phyloP scores from a whole-genome alignment of 2,113 vertebrate genomes.

The Antechinus stuartii region DNA sequence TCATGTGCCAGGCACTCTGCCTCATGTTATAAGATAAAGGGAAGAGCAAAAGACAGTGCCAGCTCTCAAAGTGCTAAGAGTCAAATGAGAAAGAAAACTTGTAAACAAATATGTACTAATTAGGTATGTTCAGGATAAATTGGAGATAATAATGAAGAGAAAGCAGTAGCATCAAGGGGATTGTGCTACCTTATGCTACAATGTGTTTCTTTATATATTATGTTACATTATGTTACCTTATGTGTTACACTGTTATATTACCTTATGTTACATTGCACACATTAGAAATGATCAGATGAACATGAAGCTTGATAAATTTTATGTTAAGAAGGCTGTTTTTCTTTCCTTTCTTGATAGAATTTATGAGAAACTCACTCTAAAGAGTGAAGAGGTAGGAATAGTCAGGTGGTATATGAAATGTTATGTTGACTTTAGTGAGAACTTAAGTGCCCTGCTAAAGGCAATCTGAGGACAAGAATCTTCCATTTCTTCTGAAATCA shows the following conservation, averaged over 20 bases:
- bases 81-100: neutral
- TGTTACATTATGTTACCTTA: neutral
- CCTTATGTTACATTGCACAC: neutral
- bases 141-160: neutral
- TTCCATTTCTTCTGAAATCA: conserved; percentile 13
- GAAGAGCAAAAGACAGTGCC: neutral
- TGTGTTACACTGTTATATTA: neutral
- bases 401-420: neutral
- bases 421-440: neutral
- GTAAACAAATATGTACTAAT: neutral
- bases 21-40: neutral
- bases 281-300: neutral
- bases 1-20: neutral
- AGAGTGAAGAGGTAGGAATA: neutral
- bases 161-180: neutral
- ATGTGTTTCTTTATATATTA: neutral
- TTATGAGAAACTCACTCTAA: neutral
- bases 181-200: neutral
- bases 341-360: neutral
- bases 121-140: neutral
- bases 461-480: neutral
- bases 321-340: neutral
- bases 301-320: neutral
- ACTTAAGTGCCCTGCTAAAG: neutral
- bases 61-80: neutral